Percentiles rank a stretch among this genome's conserved stretches.
Conservation (phyloP, 2,888 invertebrate species). For the Chymomyza fuscimana region DNA sequence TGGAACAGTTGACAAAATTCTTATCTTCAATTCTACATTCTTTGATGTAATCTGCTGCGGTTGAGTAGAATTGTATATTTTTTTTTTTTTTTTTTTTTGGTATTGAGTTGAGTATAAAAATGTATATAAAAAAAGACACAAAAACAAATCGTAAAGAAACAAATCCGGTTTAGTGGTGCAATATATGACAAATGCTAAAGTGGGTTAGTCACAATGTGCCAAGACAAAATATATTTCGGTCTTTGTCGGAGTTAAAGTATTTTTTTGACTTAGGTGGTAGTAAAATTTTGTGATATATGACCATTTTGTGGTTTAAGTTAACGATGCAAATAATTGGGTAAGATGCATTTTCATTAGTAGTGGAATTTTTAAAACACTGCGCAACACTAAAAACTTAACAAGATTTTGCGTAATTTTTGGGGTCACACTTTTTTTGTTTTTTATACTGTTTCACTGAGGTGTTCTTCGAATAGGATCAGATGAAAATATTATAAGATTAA, state of each 20-base stretch:
- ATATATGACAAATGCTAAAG: slow-evolving; percentile 40
- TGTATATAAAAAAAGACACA: slow-evolving; percentile 26
- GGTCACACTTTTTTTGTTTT: no score
- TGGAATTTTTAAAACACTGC: no score
- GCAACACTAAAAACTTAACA: no score
- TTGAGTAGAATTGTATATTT: slow-evolving; percentile 57
- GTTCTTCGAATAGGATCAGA: no score
- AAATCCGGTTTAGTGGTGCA: slow-evolving; percentile 64
- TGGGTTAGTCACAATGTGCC: slow-evolving; percentile 58
- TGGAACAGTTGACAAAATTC: slow-evolving; percentile 85
- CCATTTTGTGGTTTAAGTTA: neutral
- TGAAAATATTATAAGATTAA: no score
- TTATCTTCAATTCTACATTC: slow-evolving; percentile 84
- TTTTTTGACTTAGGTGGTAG: neutral
- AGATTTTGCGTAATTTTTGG: neutral
- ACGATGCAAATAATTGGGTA: neutral
- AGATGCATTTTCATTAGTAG: no score
- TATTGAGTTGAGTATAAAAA: slow-evolving; percentile 12
- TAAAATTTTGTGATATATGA: neutral
- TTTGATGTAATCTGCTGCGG: slow-evolving; percentile 84
- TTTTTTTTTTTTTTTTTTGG: slow-evolving; percentile 3
- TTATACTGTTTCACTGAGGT: no score
- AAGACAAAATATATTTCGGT: neutral
- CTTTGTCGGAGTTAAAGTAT: neutral
- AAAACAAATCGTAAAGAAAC: slow-evolving; percentile 49